Conservation (phyloP, 1,140 invertebrate genomes). For the Lucilia sericata region DNA sequence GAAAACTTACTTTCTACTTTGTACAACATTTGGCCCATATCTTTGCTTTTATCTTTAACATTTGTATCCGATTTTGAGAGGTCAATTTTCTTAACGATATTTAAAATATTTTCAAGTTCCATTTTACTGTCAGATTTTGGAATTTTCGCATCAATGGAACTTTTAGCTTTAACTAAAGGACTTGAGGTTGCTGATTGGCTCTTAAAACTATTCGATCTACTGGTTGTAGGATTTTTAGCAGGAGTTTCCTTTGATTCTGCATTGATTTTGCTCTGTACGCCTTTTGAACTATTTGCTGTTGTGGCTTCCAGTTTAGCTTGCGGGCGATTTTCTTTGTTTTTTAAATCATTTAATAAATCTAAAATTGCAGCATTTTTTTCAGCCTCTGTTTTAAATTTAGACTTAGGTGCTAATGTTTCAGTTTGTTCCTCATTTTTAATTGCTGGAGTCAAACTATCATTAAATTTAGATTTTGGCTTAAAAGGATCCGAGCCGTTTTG, state of each 20-base stretch:
- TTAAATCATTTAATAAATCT: slow-evolving; percentile 14
- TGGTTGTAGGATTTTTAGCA: slow-evolving; percentile 31
- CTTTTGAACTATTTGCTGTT: slow-evolving; percentile 56
- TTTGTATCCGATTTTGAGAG: not conserved
- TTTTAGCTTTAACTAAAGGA: slow-evolving; percentile 35
- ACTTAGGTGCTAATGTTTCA: not conserved
- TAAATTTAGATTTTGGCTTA: not conserved
- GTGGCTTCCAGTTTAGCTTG: slow-evolving; percentile 45
- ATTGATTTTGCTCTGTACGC: slow-evolving; percentile 49
- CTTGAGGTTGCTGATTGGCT: slow-evolving; percentile 51
- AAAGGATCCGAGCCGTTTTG: not conserved
- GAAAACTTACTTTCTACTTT: slow-evolving; percentile 49
- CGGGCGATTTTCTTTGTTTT: slow-evolving; percentile 35
- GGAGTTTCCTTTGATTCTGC: slow-evolving; percentile 41
- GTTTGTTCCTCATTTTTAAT: slow-evolving; percentile 27
- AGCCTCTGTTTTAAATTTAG: slow-evolving; percentile 26
- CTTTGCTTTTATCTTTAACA: slow-evolving; percentile 7
- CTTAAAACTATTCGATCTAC: slow-evolving; percentile 58
- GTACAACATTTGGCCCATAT: slow-evolving; percentile 48
- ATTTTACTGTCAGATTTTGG: slow-evolving; percentile 53
- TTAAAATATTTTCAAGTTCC: slow-evolving; percentile 58
- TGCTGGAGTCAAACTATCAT: not conserved
- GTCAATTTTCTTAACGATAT: slow-evolving; percentile 55
- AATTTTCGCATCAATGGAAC: slow-evolving; percentile 45
- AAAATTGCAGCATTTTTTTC: not conserved